Evolutionary conservation across 2,797 vertebrate genomes (phyloP), one percentile per base, ranked within the genome.

Genomic region (Macropodus opercularis): DNA sequence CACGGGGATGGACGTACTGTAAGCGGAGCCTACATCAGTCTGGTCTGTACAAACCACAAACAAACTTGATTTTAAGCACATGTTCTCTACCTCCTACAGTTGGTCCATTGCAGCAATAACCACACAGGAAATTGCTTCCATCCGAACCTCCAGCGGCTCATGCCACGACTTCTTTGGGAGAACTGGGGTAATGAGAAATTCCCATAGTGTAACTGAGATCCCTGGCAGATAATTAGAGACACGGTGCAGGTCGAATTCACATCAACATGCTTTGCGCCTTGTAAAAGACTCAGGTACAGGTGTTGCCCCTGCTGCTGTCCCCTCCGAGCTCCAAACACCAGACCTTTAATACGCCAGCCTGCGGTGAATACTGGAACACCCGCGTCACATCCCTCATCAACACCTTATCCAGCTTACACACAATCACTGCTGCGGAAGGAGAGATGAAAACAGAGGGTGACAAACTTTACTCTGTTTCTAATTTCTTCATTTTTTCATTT

Each of bases 351-450:
- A 27, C 14, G 34, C 12, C n/a, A 36, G 8, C 10, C 18, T 14
- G 18, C n/a, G 19, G 12, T 31, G 21, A 35, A 15, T 8, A 27
- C 7, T 3, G 4, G 4, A 34, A 62, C 51, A 54, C 9, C 22
- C 24, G n/a, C 15, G 17, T 3, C 48, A 61, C 68, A 79, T 79
- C 71, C 26, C 22, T 73, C 77, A 74, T 76, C 71, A 62, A 29
- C 61, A 55, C 29, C 48, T 51, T 43, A 68, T 77, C 73, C 61
- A 69, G 12, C 60, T 34, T 23, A 63, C 53, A 66, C 48, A 56
- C 32, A 65, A 54, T 46, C 55, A 54, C 73, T 80, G 78, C 75
- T 80, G 72, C 31, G 2, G 3, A 21, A 1, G 1, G 14, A 21
- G 35, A 43, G 6, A 52, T 12, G 27, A 32, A 55, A 7, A 42